A percentile compares a stretch with the other conserved stretches of the same genome.
These are phyloP conservation scores for Arctia plantaginis DNA, from an alignment of 2,888 invertebrate genomes.

Conservation along the genomic window DNA sequence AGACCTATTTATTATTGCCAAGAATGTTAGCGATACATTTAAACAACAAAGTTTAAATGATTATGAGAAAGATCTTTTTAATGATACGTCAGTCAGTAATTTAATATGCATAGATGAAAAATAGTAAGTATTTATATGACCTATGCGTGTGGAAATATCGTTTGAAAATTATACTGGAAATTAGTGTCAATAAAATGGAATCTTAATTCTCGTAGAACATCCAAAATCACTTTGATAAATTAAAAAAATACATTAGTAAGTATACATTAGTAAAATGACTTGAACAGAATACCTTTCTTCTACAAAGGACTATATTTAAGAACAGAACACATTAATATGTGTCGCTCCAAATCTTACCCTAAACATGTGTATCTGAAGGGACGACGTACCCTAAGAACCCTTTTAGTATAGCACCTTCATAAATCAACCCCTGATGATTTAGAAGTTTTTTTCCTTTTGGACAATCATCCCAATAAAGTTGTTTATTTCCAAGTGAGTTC, in stretches of 20 bases:
- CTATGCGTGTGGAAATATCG: background rate
- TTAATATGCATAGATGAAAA: no score
- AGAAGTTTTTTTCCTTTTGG: slow-evolving; percentile 62
- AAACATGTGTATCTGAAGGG: slow-evolving; percentile 59
- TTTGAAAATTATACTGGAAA: no score
- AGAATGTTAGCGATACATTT: background rate
- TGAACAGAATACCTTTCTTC: background rate
- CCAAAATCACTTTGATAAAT: background rate
- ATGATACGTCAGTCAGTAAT: no score
- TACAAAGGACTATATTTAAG: slow-evolving; percentile 25
- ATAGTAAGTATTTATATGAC: no score
- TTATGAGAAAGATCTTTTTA: no score
- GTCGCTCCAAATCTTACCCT: slow-evolving; percentile 59
- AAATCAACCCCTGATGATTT: slow-evolving; percentile 64
- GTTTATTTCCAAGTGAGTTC: background rate
- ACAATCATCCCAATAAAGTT: slow-evolving; percentile 42
- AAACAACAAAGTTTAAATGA: background rate
- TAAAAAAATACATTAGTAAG: slow-evolving; percentile 7
- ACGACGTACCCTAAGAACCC: slow-evolving; percentile 40
- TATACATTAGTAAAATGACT: slow-evolving; percentile 7
- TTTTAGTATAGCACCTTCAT: slow-evolving; percentile 60
- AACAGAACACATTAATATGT: slow-evolving; percentile 63
- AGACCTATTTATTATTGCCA: slow-evolving; percentile 6
- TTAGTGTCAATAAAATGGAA: background rate
- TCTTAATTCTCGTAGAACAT: background rate